Conservation (phyloP, 2,113 vertebrate genomes). For the Morone saxatilis region DNA sequence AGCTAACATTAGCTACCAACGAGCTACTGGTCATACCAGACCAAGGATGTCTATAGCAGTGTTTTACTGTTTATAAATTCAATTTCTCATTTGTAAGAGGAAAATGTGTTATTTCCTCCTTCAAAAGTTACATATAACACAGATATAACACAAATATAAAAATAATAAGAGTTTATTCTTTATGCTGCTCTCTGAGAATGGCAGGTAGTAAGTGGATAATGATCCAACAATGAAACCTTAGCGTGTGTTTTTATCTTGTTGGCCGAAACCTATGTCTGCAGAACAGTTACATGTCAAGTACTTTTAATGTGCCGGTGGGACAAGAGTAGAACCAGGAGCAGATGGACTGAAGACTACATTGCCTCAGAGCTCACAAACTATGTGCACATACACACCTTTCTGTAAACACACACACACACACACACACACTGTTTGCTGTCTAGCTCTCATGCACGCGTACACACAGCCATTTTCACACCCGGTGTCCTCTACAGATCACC, state of each 20-base stretch:
- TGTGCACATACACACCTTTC: slow-evolving; percentile 32
- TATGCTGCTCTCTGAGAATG: too few species aligned
- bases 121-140: too few species aligned
- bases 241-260: slow-evolving; percentile 12
- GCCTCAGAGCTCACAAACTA: slow-evolving; percentile 34
- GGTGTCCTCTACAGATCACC: slow-evolving; percentile 56
- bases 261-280: slow-evolving; percentile 21
- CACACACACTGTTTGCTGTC: slow-evolving; percentile 35
- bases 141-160: background rate
- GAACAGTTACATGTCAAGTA: slow-evolving; percentile 42
- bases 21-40: background rate
- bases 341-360: slow-evolving; percentile 62
- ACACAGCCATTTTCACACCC: slow-evolving; percentile 34
- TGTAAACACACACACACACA: slow-evolving; percentile 27
- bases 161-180: background rate
- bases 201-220: background rate
- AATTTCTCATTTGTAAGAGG: too few species aligned
- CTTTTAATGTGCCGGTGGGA: slow-evolving; percentile 51
- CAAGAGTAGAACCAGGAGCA: slow-evolving; percentile 51
- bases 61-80: too few species aligned
- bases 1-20: background rate
- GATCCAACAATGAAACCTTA: background rate
- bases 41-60: background rate
- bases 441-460: slow-evolving; percentile 23
- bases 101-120: too few species aligned